Evolutionary conservation across 2,888 invertebrate genomes (phyloP), one percentile per base, ranked within the genome.

Genomic region (Loripinus fragilis): DNA sequence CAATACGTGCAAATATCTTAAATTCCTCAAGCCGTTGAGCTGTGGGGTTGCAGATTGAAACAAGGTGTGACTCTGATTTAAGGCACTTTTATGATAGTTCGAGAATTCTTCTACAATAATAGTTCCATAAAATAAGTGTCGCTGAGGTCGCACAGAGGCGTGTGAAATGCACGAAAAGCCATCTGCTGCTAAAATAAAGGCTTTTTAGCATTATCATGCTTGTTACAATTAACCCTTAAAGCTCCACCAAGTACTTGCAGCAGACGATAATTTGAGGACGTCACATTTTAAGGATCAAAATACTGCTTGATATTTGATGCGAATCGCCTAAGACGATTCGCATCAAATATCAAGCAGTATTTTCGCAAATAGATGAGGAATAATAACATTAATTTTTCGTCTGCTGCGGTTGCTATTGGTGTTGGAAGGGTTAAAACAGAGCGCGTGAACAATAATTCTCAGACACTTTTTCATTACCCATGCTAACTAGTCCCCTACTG

Each of bases 111-210:
- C 33, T 60, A 20, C 60, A 60, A 60, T 60, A 33, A 60, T 17
- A 60, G 60, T 1, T 17, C 33, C 60, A 60, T 60, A 33, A 60
- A 60, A 12, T 60, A 33, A 60, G 60, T 33, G 33, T 23, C 60
- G 17, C 28, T 60, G 30, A 30, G 60, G 17, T 33, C 33, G 33
- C 33, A 7, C 8, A 20, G 45, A 17, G 45, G n/a, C n/a, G 45
- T 45, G 15, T 12, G 17, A 12, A 20, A 45, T 45, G n/a, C 45
- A 45, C 45, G 3, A 12, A 45, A 12, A 12, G 15, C n/a, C 3
- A 45, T 20, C 8, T 15, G 15, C 10, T 15, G 20, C 45, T 15
- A 3, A 20, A 20, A 2, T 45, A 20, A 15, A 41, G n/a, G 7
- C 15, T 45, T 23, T 52, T 52, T 23, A 25, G 25, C 25, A 7